These are phyloP conservation scores for Addax nasomaculatus DNA, from an alignment of 2,113 vertebrate genomes.

Conservation along the genomic window DNA sequence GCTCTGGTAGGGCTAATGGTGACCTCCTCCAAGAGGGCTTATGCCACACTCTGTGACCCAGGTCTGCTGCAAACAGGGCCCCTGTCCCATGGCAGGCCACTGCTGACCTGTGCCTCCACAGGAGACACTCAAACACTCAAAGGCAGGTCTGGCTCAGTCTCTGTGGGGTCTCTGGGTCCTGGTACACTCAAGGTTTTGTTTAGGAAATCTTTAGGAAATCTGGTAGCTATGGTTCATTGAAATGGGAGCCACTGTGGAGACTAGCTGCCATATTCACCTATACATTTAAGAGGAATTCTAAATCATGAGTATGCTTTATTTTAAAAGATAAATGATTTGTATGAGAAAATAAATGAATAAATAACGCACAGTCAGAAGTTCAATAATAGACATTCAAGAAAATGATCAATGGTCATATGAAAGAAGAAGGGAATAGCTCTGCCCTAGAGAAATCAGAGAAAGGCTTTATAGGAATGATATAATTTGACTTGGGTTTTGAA, in stretches of 20 bases:
- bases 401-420: neutral
- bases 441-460: neutral
- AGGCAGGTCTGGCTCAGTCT: neutral
- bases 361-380: neutral
- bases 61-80: neutral
- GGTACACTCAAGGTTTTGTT: neutral
- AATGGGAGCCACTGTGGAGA: neutral
- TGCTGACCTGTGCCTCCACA: neutral
- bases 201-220: neutral
- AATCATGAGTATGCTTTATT: neutral
- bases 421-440: neutral
- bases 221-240: neutral
- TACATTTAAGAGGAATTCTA: neutral
- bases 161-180: neutral
- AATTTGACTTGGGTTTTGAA: neutral
- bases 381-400: neutral
- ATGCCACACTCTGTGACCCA: neutral
- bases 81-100: neutral
- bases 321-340: neutral
- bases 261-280: neutral
- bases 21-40: neutral
- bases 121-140: neutral
- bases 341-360: neutral
- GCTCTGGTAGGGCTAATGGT: neutral
- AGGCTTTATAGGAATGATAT: neutral